These are phyloP conservation scores for Clarias macrocephalus DNA, from an alignment of 2,113 vertebrate genomes.

Conservation along the genomic window DNA sequence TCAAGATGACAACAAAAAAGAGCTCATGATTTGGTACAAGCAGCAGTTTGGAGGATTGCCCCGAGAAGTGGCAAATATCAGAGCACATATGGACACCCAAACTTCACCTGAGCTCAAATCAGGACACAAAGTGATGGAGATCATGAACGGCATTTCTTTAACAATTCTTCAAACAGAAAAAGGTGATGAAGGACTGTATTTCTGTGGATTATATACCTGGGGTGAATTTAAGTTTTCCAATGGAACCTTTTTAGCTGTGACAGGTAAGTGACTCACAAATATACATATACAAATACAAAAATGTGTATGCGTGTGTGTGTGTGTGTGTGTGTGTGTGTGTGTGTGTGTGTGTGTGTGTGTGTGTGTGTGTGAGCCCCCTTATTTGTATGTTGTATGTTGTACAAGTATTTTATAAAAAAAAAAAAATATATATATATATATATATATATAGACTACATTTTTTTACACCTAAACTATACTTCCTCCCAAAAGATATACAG, in stretches of 20 bases:
- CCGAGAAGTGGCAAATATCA: neutral
- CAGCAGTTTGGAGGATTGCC: neutral
- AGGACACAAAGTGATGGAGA: neutral
- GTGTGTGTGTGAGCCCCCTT: too few relatives aligned
- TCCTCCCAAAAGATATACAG: too few relatives aligned
- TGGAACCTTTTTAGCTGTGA: conserved; percentile 13
- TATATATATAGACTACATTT: too few relatives aligned
- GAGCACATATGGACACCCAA: neutral
- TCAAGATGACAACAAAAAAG: neutral
- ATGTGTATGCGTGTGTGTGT: too few relatives aligned
- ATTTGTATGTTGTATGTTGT: too few relatives aligned
- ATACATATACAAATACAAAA: neutral
- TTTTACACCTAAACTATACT: too few relatives aligned
- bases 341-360: too few relatives aligned
- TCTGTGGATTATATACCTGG: conserved; percentile 8
- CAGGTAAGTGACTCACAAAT: neutral
- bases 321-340: too few relatives aligned
- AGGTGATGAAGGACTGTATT: conserved; percentile 19
- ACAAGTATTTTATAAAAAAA: too few relatives aligned
- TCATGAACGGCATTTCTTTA: neutral
- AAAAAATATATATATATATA: too few relatives aligned
- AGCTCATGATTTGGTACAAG: conserved; percentile 8
- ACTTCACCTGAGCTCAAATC: neutral
- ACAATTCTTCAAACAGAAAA: neutral
- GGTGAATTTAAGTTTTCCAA: neutral